phyloP scores from a whole-genome alignment of 2,888 invertebrate genomes.

The Mactromeris polynyma region DNA sequence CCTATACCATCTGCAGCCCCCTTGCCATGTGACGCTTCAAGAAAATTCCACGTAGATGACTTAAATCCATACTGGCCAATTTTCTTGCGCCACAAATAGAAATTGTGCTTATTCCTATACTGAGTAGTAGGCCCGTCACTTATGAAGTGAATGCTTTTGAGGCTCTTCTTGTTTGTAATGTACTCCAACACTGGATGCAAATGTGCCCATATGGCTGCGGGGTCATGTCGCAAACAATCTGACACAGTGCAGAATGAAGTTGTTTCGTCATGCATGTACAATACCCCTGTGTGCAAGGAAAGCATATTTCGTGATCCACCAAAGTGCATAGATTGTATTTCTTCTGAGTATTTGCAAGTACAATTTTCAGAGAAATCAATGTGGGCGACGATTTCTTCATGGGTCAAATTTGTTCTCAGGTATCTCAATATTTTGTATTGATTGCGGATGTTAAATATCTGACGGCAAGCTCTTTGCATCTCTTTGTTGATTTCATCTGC shows the following conservation, averaged over 20 bases:
- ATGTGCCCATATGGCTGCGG: conserved; percentile 25
- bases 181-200: conserved; percentile 3
- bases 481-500: conserved; percentile 31
- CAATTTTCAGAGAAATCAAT: conserved; percentile 86
- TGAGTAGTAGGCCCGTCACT: conserved; percentile 86
- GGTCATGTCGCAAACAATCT: conserved; percentile 21
- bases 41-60: conserved; percentile 81
- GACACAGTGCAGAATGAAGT: conserved; percentile 23
- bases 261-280: not conserved
- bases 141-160: conserved; percentile 65
- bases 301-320: conserved; percentile 76
- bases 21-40: conserved; percentile 85
- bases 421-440: conserved; percentile 57
- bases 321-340: conserved; percentile 85
- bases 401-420: conserved; percentile 67
- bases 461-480: conserved; percentile 43
- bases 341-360: conserved; percentile 80
- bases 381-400: conserved; percentile 75
- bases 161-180: not conserved
- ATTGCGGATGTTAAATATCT: conserved; percentile 65
- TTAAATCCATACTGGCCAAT: conserved; percentile 38
- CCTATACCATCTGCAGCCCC: conserved; percentile 83
- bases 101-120: conserved; percentile 85
- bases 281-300: conserved; percentile 3
- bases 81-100: too few species aligned